Evolutionary conservation across 2,888 invertebrate genomes (phyloP).

Genomic region (Mesorhabditis sp.): DNA sequence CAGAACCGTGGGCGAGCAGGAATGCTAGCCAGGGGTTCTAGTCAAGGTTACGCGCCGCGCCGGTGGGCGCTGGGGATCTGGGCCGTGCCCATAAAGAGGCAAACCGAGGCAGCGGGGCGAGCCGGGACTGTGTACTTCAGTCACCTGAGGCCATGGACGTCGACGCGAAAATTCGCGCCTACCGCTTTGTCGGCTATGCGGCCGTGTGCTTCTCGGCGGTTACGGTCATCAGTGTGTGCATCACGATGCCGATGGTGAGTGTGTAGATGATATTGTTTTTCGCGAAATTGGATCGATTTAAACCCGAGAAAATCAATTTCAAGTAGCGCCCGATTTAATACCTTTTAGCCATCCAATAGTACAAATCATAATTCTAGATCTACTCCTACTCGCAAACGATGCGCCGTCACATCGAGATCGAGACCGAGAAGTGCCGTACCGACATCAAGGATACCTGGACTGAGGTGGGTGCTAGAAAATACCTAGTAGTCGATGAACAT

Average conservation of each 20-base stretch:
- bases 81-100: neutral
- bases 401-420: neutral
- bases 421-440: constrained; percentile 6
- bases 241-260: neutral
- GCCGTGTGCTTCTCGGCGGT: neutral
- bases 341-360: too few relatives aligned
- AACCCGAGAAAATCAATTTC: too few relatives aligned
- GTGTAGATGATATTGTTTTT: neutral
- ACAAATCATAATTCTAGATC: neutral
- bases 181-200: constrained; percentile 2
- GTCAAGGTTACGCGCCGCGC: neutral
- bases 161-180: neutral
- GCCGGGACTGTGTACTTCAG: too few relatives aligned
- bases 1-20: too few relatives aligned
- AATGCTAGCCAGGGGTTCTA: neutral
- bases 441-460: constrained; percentile 2
- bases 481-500: too few relatives aligned
- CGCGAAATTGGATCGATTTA: neutral
- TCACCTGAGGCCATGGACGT: neutral
- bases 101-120: too few relatives aligned
- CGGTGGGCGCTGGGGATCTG: neutral
- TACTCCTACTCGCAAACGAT: neutral
- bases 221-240: constrained; percentile 3
- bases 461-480: constrained; percentile 2
- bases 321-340: too few relatives aligned